Evolutionary conservation across 1,140 invertebrate species (phyloP).

Genomic region (Camponotus pennsylvanicus): DNA sequence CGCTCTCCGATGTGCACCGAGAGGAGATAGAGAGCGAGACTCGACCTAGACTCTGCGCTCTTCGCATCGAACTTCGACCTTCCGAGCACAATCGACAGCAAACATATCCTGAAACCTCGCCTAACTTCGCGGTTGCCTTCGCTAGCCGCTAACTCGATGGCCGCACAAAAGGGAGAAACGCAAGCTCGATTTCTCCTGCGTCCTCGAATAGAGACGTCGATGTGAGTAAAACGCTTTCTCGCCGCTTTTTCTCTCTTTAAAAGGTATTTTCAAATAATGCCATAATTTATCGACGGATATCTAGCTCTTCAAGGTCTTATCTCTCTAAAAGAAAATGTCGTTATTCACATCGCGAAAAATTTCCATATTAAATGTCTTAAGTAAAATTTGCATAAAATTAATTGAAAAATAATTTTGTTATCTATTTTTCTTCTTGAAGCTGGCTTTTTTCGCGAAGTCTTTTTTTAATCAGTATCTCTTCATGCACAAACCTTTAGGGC

Average conservation of each 20-base stretch:
- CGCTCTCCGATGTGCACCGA: constrained; percentile 12
- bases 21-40: constrained; percentile 7
- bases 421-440: not conserved
- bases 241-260: constrained; percentile 10
- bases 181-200: constrained; percentile 72
- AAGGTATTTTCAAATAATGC: not conserved
- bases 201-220: not conserved
- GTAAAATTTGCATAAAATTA: not conserved
- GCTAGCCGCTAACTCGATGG: constrained; percentile 19
- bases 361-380: constrained; percentile 9
- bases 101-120: constrained; percentile 63
- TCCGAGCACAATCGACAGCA: constrained; percentile 64
- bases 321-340: not conserved
- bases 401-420: not conserved
- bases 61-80: constrained; percentile 46
- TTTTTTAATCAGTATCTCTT: not conserved
- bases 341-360: not conserved
- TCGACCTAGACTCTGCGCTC: constrained; percentile 33
- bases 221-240: constrained; percentile 22
- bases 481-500: not conserved
- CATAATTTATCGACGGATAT: not conserved
- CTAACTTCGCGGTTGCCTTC: constrained; percentile 36
- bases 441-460: not conserved
- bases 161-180: constrained; percentile 55
- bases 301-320: not conserved